phyloP scores from a whole-genome alignment of 2,113 vertebrate species.

The Tetraodon nigroviridis region DNA sequence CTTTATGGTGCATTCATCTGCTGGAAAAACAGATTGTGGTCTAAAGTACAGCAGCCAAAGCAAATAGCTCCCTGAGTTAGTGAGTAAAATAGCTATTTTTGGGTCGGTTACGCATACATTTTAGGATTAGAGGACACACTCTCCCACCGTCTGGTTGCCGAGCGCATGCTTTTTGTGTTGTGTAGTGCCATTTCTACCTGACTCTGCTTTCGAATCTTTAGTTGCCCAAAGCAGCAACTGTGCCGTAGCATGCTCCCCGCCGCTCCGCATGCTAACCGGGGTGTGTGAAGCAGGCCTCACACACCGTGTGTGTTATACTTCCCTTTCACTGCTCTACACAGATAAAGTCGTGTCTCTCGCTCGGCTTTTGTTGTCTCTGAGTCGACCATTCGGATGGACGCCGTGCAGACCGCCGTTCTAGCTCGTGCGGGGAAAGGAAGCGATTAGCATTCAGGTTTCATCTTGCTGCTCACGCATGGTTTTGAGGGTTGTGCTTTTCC shows the following conservation, averaged over 20 bases:
- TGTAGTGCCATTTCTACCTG: background rate
- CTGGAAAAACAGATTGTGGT: too few species aligned
- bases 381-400: background rate
- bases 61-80: too few species aligned
- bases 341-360: background rate
- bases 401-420: background rate
- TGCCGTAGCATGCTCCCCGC: background rate
- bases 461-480: background rate
- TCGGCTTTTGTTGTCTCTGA: constrained; percentile 3
- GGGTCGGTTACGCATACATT: too few species aligned
- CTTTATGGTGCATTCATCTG: too few species aligned
- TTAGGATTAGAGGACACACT: background rate
- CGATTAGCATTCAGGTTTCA: background rate
- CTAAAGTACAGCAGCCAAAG: too few species aligned
- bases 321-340: constrained; percentile 16
- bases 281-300: too few species aligned
- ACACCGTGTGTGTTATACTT: background rate
- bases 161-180: constrained; percentile 3
- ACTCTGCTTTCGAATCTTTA: background rate
- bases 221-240: too few species aligned
- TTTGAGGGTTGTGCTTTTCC: background rate
- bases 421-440: too few species aligned
- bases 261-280: background rate
- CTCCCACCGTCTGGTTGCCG: constrained; percentile 4
- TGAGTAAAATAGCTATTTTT: too few species aligned